A percentile compares a stretch with the other conserved stretches of the same genome.
phyloP scores from a whole-genome alignment of 1,140 invertebrate species.

The Aculops lycopersici region DNA sequence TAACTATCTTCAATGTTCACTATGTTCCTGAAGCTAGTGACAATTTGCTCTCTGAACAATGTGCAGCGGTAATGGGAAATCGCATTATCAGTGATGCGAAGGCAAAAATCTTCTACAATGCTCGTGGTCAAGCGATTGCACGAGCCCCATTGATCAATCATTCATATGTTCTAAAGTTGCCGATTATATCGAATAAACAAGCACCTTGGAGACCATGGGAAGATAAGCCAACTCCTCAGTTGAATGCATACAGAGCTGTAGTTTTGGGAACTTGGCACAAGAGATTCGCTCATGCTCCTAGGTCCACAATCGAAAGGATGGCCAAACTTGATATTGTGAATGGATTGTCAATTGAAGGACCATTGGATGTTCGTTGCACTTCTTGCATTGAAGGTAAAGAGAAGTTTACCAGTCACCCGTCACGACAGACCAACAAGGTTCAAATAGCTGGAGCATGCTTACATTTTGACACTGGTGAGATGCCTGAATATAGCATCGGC shows the following conservation, averaged over 20 bases:
- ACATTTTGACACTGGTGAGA: slow-evolving; percentile 17
- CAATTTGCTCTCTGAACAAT: neutral
- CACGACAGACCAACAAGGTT: neutral
- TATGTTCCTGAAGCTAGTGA: neutral
- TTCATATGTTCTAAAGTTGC: too few species aligned
- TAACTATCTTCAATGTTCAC: neutral
- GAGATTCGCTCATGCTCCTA: neutral
- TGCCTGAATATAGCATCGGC: slow-evolving; percentile 14
- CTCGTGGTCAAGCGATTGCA: too few species aligned
- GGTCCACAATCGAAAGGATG: neutral
- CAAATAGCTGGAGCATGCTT: slow-evolving; percentile 2
- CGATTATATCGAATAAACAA: too few species aligned
- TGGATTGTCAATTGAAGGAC: neutral
- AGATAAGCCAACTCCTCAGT: too few species aligned
- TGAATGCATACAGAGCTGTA: too few species aligned
- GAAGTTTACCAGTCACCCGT: neutral
- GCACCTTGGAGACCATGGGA: too few species aligned
- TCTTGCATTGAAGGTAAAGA: neutral
- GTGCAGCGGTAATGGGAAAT: too few species aligned
- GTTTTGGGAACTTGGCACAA: too few species aligned
- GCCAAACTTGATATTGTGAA: too few species aligned
- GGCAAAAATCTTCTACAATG: too few species aligned
- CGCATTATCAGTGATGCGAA: too few species aligned
- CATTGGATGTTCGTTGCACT: neutral
- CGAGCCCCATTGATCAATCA: too few species aligned